Evolutionary conservation across 2,888 invertebrate genomes (phyloP).

Genomic region (Drosophila flavopinicola): DNA sequence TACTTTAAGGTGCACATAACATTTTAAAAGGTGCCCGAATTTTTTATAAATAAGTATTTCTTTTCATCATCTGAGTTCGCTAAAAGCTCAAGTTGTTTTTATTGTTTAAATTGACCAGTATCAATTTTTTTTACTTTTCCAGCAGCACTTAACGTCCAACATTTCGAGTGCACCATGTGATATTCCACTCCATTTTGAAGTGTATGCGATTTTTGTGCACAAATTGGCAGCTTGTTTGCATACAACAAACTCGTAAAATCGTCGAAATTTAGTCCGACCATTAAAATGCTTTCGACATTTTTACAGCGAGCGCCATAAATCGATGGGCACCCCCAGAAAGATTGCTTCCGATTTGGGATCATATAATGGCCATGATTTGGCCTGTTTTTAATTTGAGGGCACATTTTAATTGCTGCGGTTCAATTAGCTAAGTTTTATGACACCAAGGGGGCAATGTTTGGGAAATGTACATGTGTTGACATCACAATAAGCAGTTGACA

Average conservation of each 20-base stretch:
- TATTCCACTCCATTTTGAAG: slow-evolving; percentile 16
- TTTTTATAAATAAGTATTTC: not conserved
- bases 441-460: slow-evolving; percentile 13
- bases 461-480: slow-evolving; percentile 40
- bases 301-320: slow-evolving; percentile 45
- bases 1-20: slow-evolving; percentile 53
- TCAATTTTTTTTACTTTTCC: not conserved
- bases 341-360: slow-evolving; percentile 28
- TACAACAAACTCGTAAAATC: slow-evolving; percentile 15
- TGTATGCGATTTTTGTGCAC: slow-evolving; percentile 23
- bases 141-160: not conserved
- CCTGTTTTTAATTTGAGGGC: slow-evolving; percentile 40
- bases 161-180: not conserved
- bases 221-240: slow-evolving; percentile 29
- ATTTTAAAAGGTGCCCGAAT: slow-evolving; percentile 2
- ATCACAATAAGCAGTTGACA: slow-evolving; percentile 22
- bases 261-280: slow-evolving; percentile 13
- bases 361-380: slow-evolving; percentile 34
- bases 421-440: slow-evolving; percentile 63
- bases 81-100: not conserved
- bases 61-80: not conserved
- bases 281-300: slow-evolving; percentile 37
- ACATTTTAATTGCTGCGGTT: slow-evolving; percentile 49
- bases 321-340: slow-evolving; percentile 33
- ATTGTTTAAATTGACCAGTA: not conserved